Evolutionary conservation across 2,888 invertebrate species (phyloP).

Genomic region (Timema cristinae): DNA sequence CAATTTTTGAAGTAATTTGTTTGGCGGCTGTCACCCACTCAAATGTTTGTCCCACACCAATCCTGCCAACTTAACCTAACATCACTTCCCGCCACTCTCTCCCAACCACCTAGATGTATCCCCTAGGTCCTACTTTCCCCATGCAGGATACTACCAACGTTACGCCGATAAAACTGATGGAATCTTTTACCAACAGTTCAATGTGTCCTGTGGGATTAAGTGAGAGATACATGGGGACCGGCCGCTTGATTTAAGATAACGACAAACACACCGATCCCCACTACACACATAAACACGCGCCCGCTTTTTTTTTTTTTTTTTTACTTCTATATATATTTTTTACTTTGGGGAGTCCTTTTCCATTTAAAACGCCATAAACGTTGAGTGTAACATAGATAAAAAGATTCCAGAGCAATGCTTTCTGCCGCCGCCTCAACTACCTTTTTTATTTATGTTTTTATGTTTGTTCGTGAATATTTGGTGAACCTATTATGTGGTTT

Average conservation of each 20-base stretch:
- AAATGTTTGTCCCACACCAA: too few species aligned
- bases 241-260: constrained; percentile 16
- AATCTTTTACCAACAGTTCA: constrained; percentile 15
- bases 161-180: constrained; percentile 13
- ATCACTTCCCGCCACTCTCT: too few species aligned
- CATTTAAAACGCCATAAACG: constrained; percentile 17
- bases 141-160: constrained; percentile 3
- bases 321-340: too few species aligned
- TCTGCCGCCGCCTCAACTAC: background rate
- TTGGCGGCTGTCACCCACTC: too few species aligned
- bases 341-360: background rate
- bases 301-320: too few species aligned
- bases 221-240: constrained; percentile 8
- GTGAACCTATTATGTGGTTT: too few species aligned
- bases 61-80: too few species aligned
- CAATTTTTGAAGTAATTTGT: too few species aligned
- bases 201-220: constrained; percentile 8
- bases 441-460: too few species aligned
- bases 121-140: background rate
- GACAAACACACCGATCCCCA: background rate
- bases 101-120: background rate
- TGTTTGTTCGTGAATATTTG: too few species aligned
- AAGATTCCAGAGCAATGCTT: constrained; percentile 5
- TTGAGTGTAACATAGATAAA: constrained; percentile 13
- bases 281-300: too few species aligned